A percentile compares a stretch with the other conserved stretches of the same genome.
Conservation (phyloP, 1,140 invertebrate genomes). For the Helicoverpa zea region DNA sequence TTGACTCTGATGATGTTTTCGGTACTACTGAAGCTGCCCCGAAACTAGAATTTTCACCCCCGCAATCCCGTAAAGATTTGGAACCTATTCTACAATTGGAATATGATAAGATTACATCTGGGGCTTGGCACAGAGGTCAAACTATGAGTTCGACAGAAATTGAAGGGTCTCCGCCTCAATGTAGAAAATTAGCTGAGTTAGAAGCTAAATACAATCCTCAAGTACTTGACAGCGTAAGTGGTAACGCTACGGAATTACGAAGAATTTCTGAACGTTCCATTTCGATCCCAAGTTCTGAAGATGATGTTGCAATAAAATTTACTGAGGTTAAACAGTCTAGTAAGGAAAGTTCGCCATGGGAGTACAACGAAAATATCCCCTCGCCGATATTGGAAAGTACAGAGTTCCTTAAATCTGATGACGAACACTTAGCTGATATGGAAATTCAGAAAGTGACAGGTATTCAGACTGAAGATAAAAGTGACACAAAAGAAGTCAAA, state of each 20-base stretch:
- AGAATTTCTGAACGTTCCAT: slow-evolving; percentile 90
- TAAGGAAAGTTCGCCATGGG: slow-evolving; percentile 87
- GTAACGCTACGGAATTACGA: slow-evolving; percentile 88
- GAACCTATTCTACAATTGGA: slow-evolving; percentile 90
- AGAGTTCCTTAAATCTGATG: slow-evolving; percentile 88
- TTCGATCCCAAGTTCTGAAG: slow-evolving; percentile 91
- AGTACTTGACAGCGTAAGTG: slow-evolving; percentile 87
- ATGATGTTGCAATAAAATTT: slow-evolving; percentile 87
- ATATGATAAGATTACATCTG: slow-evolving; percentile 89
- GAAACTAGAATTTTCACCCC: slow-evolving; percentile 90
- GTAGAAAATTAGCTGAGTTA: slow-evolving; percentile 87
- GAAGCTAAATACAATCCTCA: slow-evolving; percentile 88
- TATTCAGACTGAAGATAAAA: slow-evolving; percentile 71
- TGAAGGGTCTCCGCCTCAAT: slow-evolving; percentile 90
- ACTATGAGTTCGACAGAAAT: slow-evolving; percentile 92
- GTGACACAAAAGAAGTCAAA: slow-evolving; percentile 66
- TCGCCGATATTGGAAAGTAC: slow-evolving; percentile 88
- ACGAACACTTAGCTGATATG: slow-evolving; percentile 86
- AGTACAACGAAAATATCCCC: slow-evolving; percentile 89
- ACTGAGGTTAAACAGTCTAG: slow-evolving; percentile 83
- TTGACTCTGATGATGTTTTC: slow-evolving; percentile 91
- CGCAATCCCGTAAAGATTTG: slow-evolving; percentile 90
- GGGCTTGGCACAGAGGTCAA: slow-evolving; percentile 89
- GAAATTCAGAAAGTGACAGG: slow-evolving; percentile 85
- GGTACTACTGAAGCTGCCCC: slow-evolving; percentile 90